Evolutionary conservation across 1,140 invertebrate species (phyloP), one percentile per base, ranked within the genome.

Genomic region (Drosophila asahinai): DNA sequence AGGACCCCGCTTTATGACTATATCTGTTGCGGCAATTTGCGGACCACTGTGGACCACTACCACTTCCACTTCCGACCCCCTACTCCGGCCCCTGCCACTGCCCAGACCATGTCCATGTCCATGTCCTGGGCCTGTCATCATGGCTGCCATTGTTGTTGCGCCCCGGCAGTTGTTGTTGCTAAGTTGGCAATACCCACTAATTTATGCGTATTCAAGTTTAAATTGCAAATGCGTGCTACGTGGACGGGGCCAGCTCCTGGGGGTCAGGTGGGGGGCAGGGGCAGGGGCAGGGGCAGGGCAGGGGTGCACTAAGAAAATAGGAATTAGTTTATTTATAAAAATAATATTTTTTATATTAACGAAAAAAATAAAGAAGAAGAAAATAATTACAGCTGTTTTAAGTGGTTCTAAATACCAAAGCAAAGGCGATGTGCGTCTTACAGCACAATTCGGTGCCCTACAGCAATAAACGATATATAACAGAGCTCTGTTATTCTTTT

Each of bases 181-280:
- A 71, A 86, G 82, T 84, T 81, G 82, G 83, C 79, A 82, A 82
- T 77, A 74, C 80, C 83, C 80, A 87, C 83, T 86, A 86, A 86
- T 86, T 87, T 86, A 86, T 86, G 83, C 83, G 83, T 77, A 87
- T 86, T 87, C 83, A 87, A 77, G 83, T 86, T 86, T 87, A 87
- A 86, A 86, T 86, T 86, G 83, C 80, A 86, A 86, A 87, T 86
- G 80, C 83, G 77, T 83, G 83, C 83, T 59, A 66, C 73, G 71
- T 80, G 83, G 48, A 67, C 54, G 36, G 47, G 27, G 27, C 30
- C 15, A 70, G 49, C 42, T 40, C 49, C 63, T 55, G 45, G 17
- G 62, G 64, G 42, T 67, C 45, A 51, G 38, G 19, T 36, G 17
- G 14, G 30, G 25, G 33, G 25, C 4, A 36, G 45, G 19, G 22